Evolutionary conservation across 2,113 vertebrate species (phyloP).

Genomic region (Cochlearius cochlearius): DNA sequence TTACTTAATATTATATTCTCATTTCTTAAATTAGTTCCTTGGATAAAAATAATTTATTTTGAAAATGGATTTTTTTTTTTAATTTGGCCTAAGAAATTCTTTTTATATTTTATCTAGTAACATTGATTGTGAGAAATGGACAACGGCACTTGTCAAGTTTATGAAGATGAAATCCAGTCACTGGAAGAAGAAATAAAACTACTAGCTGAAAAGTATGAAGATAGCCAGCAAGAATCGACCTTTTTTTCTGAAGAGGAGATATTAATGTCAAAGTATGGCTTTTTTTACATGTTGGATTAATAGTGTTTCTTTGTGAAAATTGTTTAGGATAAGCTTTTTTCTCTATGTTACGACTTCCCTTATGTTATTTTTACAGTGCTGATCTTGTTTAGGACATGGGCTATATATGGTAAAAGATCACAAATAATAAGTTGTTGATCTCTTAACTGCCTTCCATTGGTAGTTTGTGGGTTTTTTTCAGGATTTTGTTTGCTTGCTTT

Average conservation of each 20-base stretch:
- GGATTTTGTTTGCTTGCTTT: neutral
- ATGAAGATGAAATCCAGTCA: conserved; percentile 72
- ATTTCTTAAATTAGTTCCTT: neutral
- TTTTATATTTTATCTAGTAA: neutral
- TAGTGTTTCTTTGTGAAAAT: neutral
- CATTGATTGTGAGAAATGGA: conserved; percentile 25
- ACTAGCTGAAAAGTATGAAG: conserved; percentile 59
- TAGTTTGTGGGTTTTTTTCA: neutral
- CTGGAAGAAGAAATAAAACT: conserved; percentile 77
- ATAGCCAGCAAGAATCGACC: conserved; percentile 5
- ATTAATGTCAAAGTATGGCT: conserved; percentile 63
- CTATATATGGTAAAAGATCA: neutral
- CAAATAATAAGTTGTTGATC: neutral
- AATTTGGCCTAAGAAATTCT: neutral
- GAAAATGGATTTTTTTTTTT: neutral
- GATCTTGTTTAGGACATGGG: neutral
- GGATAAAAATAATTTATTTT: neutral
- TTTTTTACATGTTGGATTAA: neutral
- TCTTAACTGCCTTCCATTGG: neutral
- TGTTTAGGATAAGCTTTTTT: neutral
- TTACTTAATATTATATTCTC: neutral
- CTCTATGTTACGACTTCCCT: neutral
- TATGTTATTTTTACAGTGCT: neutral
- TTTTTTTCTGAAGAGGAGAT: conserved; percentile 56
- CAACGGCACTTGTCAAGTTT: neutral